These are phyloP conservation scores for Macaca fascicularis DNA, from an alignment of 2,113 vertebrate genomes.

Conservation along the genomic window T2T-MFA8v1.1 NC_088395.1:43150001-43150500, in stretches of 20 bases:
- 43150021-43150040: slow-evolving; percentile 47
- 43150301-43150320: background rate
- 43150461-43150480: slow-evolving; percentile 71
- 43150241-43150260: slow-evolving; percentile 50
- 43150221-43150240: slow-evolving; percentile 63
- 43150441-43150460: slow-evolving; percentile 68
- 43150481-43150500: slow-evolving; percentile 69
- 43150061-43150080: slow-evolving; percentile 68
- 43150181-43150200: slow-evolving; percentile 47
- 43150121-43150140: slow-evolving; percentile 74
- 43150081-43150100: slow-evolving; percentile 72
- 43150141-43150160: slow-evolving; percentile 41
- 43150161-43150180: slow-evolving; percentile 46
- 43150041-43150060: slow-evolving; percentile 56
- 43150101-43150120: slow-evolving; percentile 57
- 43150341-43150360: slow-evolving; percentile 24
- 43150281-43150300: slow-evolving; percentile 36
- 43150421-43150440: slow-evolving; percentile 73
- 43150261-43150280: slow-evolving; percentile 62
- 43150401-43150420: slow-evolving; percentile 71
- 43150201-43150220: slow-evolving; percentile 21
- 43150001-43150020: too few species aligned
- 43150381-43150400: slow-evolving; percentile 44
- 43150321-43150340: slow-evolving; percentile 20
- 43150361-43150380: background rate